phyloP scores from a whole-genome alignment of 2,113 vertebrate species.

The Thunnus maccoyii region DNA sequence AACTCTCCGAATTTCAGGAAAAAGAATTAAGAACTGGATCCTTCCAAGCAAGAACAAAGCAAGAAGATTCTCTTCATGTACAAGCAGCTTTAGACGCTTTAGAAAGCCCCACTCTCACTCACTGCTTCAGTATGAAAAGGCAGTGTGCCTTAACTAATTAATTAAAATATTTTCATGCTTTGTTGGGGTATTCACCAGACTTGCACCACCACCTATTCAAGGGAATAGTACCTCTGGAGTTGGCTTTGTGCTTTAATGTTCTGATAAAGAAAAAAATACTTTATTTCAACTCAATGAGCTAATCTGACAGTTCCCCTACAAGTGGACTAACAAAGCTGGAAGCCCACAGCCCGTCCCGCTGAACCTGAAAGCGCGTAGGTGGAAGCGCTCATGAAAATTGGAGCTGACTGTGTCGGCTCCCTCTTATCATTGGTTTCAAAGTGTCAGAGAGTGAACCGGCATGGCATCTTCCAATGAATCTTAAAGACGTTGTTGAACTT shows the following conservation, averaged over 20 bases:
- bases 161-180: slow-evolving; percentile 10
- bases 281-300: neutral
- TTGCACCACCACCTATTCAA: slow-evolving; percentile 1
- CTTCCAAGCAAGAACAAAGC: neutral
- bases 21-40: slow-evolving; percentile 22
- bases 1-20: neutral
- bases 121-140: slow-evolving; percentile 10
- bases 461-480: neutral
- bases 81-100: slow-evolving; percentile 1
- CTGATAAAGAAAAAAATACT: slow-evolving; percentile 6
- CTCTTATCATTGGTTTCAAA: too few relatives aligned
- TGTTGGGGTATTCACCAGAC: slow-evolving; percentile 10
- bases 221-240: neutral
- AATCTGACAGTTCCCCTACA: neutral
- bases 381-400: too few relatives aligned
- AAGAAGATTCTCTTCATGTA: neutral
- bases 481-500: neutral
- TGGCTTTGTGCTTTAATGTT: slow-evolving; percentile 1
- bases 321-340: slow-evolving; percentile 3
- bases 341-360: neutral
- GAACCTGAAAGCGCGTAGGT: too few relatives aligned
- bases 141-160: neutral
- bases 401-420: too few relatives aligned
- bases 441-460: too few relatives aligned
- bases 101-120: neutral